Conservation (phyloP, 2,113 vertebrate species). For the Nothoprocta perdicaria region DNA sequence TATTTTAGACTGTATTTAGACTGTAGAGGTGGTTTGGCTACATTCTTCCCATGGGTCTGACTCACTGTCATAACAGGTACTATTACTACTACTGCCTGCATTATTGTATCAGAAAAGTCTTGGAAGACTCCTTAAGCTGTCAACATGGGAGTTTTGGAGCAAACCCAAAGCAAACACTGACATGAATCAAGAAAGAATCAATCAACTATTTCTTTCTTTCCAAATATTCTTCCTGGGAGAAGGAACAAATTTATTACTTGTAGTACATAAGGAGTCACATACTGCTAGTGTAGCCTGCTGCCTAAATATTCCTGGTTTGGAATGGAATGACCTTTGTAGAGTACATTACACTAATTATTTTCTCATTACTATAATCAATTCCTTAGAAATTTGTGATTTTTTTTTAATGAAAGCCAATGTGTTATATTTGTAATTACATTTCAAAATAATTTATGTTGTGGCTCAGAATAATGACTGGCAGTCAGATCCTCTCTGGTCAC, state of each 20-base stretch:
- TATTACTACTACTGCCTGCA: not conserved
- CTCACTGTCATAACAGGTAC: not conserved
- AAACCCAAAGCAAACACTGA: not conserved
- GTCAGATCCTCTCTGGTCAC: not conserved
- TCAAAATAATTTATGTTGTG: slow-evolving; percentile 6
- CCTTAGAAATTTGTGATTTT: slow-evolving; percentile 23
- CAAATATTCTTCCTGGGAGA: not conserved
- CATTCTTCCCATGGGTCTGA: not conserved
- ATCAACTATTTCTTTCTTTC: not conserved
- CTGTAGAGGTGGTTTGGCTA: not conserved
- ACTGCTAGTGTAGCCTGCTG: not conserved
- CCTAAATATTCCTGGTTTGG: not conserved
- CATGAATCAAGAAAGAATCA: not conserved
- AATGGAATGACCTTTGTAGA: not conserved
- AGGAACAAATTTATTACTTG: not conserved
- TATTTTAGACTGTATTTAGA: not conserved
- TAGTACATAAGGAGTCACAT: not conserved
- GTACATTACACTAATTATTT: slow-evolving; percentile 22
- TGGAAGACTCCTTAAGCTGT: not conserved
- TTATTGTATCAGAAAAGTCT: not conserved
- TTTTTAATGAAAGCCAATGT: not conserved
- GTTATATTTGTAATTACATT: slow-evolving; percentile 13
- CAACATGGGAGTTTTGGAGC: not conserved
- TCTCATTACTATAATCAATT: slow-evolving; percentile 1
- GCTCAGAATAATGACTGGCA: not conserved